A percentile compares a stretch with the other conserved stretches of the same genome.
Conservation (phyloP, 92 coral and sea anemone genomes). For the Epizoanthus rinbou region DNA sequence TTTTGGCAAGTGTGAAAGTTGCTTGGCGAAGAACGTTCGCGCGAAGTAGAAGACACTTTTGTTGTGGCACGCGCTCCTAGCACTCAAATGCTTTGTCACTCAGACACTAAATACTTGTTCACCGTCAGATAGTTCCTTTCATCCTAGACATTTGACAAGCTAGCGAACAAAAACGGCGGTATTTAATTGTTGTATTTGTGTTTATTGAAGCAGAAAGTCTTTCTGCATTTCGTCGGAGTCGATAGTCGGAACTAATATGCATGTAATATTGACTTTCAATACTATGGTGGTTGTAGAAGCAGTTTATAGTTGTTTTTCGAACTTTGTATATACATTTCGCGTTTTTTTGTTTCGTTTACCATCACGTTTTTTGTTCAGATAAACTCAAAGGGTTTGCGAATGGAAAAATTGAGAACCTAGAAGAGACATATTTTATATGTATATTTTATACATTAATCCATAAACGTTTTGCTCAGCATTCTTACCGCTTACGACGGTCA, state of each 20-base stretch:
- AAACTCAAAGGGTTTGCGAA: too few relatives aligned
- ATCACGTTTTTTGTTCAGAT: too few relatives aligned
- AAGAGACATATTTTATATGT: too few relatives aligned
- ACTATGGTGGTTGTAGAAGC: too few relatives aligned
- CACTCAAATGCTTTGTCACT: neutral
- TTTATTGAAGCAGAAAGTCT: neutral
- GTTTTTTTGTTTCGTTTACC: too few relatives aligned
- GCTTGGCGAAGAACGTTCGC: neutral
- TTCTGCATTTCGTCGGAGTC: neutral
- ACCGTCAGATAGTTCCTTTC: slow-evolving; percentile 2
- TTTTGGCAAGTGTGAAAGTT: neutral
- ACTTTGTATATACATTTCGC: too few relatives aligned
- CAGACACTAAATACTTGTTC: slow-evolving; percentile 10
- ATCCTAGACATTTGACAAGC: neutral
- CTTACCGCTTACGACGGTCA: neutral
- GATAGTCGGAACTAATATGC: too few relatives aligned
- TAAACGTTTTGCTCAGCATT: neutral
- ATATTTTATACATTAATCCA: neutral
- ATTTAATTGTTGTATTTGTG: neutral
- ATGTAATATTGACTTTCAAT: too few relatives aligned
- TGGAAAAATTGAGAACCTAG: too few relatives aligned
- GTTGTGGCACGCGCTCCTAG: neutral
- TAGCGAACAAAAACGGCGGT: slow-evolving; percentile 1
- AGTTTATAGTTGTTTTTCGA: too few relatives aligned
- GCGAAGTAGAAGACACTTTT: neutral